These are phyloP conservation scores for Magallana ariakensis DNA, from an alignment of 1,140 invertebrate genomes.

Conservation along the genomic window DNA sequence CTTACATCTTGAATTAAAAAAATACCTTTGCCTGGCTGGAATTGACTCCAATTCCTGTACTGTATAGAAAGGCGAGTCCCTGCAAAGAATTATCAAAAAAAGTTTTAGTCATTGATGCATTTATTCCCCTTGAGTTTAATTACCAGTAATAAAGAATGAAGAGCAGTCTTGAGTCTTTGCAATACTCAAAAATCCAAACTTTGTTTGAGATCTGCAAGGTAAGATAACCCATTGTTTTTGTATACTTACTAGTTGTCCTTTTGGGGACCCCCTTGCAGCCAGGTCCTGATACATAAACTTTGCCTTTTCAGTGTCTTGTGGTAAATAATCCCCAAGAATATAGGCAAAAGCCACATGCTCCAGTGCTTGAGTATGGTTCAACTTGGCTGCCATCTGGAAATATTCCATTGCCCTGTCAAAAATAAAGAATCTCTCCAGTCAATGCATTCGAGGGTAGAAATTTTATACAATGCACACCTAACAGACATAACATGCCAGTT, in stretches of 20 bases:
- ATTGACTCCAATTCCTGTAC: constrained; percentile 90
- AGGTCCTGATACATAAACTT: constrained; percentile 88
- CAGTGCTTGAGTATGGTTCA: constrained; percentile 89
- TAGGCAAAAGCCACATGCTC: constrained; percentile 92
- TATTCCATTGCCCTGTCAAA: constrained; percentile 76
- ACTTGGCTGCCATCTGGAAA: constrained; percentile 87
- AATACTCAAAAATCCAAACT: no score
- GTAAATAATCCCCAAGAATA: constrained; percentile 87
- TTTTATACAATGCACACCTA: not conserved
- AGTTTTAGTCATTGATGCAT: no score
- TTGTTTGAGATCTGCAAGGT: no score
- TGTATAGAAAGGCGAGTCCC: constrained; percentile 94
- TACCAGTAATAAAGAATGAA: no score
- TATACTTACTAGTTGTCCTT: constrained; percentile 89
- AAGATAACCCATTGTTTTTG: not conserved
- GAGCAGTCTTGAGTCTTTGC: no score
- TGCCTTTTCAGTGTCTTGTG: constrained; percentile 88
- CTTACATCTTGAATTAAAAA: no score
- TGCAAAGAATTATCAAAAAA: constrained; percentile 76
- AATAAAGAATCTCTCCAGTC: constrained; percentile 15
- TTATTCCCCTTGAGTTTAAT: no score
- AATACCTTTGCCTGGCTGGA: constrained; percentile 89
- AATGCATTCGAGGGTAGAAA: not conserved
- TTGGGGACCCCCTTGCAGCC: constrained; percentile 88
- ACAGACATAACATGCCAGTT: not conserved